Percentiles rank a stretch among this genome's conserved stretches.
Evolutionary conservation across 2,113 vertebrate genomes (phyloP).

Genomic region (Poicephalus gulielmi): DNA sequence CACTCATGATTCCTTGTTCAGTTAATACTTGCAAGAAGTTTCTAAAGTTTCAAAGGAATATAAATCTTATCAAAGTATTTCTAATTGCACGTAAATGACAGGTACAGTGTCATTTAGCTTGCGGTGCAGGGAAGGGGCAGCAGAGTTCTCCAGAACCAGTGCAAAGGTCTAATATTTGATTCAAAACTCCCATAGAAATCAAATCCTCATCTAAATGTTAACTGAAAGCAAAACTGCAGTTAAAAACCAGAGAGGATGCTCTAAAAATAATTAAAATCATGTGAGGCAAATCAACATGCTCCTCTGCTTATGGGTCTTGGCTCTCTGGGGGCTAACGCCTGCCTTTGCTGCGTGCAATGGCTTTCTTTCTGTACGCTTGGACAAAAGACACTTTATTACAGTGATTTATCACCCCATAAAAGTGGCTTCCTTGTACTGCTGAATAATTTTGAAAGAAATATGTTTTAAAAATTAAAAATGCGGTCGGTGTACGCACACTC

Average conservation of each 20-base stretch:
- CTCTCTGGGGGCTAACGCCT: slow-evolving; percentile 75
- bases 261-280: slow-evolving; percentile 79
- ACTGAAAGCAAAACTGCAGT: slow-evolving; percentile 70
- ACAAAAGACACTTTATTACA: slow-evolving; percentile 90
- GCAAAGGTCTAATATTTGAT: neutral
- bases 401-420: slow-evolving; percentile 99
- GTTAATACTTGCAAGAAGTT: slow-evolving; percentile 31
- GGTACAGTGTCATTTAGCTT: neutral
- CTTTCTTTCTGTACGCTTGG: slow-evolving; percentile 74
- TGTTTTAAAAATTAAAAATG: slow-evolving; percentile 96
- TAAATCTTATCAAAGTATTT: slow-evolving; percentile 35
- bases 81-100: slow-evolving; percentile 48
- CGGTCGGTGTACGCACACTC: slow-evolving; percentile 78
- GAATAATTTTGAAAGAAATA: slow-evolving; percentile 94
- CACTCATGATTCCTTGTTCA: neutral
- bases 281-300: slow-evolving; percentile 66
- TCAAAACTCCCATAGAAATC: slow-evolving; percentile 27
- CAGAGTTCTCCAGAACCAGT: neutral
- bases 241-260: slow-evolving; percentile 70
- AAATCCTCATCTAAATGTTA: slow-evolving; percentile 50
- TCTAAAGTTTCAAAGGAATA: slow-evolving; percentile 54
- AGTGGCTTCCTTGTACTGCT: slow-evolving; percentile 80
- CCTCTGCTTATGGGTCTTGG: slow-evolving; percentile 43
- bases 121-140: slow-evolving; percentile 36
- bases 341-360: slow-evolving; percentile 68